Evolutionary conservation across 1,140 invertebrate genomes (phyloP), one percentile per base, ranked within the genome.

Genomic region (Physella acuta): DNA sequence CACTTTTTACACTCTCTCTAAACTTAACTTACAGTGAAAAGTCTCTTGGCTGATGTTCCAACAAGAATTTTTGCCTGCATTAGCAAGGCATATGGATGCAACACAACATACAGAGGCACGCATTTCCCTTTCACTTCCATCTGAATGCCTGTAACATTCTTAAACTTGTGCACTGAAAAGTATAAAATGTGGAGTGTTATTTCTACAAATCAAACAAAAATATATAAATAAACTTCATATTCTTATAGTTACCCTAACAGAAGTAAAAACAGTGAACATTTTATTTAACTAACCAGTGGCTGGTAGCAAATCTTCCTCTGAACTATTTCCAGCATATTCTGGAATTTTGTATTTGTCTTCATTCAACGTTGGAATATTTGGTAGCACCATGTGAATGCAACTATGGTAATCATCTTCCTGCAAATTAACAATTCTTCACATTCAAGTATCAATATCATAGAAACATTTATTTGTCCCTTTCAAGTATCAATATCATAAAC

Each of bases 51-150:
- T 3, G 81, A 81, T 5, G 80, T 78, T 24, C 81, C 81, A 16
- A 82, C 71, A 2, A 82, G 72, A 37, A 77, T 72, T 61, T 72
- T 71, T 8, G 82, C 82, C 2, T 79, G 79, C 2, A 83, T 62
- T 56, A 77, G 76, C 11, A 85, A 73, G 64, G 80, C 81, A 68
- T 83, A 84, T 0, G 84, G 83, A 60, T 85, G 78, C 14, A 85
- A 71, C 16, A 80, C 73, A 14, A 85, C 81, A 72, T 78, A 79
- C 16, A 84, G 73, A 28, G 84, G 81, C 4, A 77, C 73, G 69
- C 82, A 80, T 37, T 76, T 73, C 3, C 82, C 84, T 68, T 83
- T 83, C 5, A 82, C 71, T 59, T 85, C 83, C 24, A 85, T 73
- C 69, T 82, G 83, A 26, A 82, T 60, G 5, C 78, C 79, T 53